Percentiles rank a stretch among this genome's conserved stretches.
These are phyloP conservation scores for Schizopygopsis malacanthus DNA, from an alignment of 2,797 vertebrate species.

Conservation along the genomic window DNA sequence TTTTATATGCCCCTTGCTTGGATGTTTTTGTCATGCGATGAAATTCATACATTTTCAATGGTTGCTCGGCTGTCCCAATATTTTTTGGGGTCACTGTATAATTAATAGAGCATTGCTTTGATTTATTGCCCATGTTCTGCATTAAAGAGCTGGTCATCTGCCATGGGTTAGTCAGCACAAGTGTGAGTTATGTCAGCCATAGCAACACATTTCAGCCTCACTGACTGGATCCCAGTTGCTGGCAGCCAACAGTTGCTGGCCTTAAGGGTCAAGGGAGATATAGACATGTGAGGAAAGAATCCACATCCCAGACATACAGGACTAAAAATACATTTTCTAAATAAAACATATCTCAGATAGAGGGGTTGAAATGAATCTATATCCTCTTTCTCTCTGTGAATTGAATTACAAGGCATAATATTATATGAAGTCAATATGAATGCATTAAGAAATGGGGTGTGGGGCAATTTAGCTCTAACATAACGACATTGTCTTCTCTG, in stretches of 20 bases:
- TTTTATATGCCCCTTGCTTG: not conserved
- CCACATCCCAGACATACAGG: constrained; percentile 39
- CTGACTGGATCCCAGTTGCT: constrained; percentile 70
- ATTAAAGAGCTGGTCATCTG: constrained; percentile 50
- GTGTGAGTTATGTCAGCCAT: constrained; percentile 12
- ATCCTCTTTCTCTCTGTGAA: constrained; percentile 4
- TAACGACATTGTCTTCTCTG: constrained; percentile 5
- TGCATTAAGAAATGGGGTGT: not conserved
- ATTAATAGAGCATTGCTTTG: not conserved
- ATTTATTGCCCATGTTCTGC: constrained; percentile 16
- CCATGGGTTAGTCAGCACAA: constrained; percentile 57
- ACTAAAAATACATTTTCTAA: constrained; percentile 64
- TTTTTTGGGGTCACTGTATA: constrained; percentile 4
- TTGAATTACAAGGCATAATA: constrained; percentile 13
- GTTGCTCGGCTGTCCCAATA: not conserved
- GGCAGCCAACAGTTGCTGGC: constrained; percentile 62
- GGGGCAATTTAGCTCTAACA: constrained; percentile 16
- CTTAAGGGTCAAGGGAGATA: constrained; percentile 60
- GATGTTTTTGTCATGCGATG: not conserved
- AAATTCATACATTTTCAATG: not conserved
- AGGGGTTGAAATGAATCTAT: not conserved
- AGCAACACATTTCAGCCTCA: constrained; percentile 52
- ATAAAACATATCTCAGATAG: constrained; percentile 54
- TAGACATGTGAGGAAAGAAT: constrained; percentile 60
- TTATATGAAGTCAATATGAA: constrained; percentile 6